Evolutionary conservation across 2,797 vertebrate species (phyloP), one percentile per base, ranked within the genome.

Genomic region (Chromobotia macracanthus): DNA sequence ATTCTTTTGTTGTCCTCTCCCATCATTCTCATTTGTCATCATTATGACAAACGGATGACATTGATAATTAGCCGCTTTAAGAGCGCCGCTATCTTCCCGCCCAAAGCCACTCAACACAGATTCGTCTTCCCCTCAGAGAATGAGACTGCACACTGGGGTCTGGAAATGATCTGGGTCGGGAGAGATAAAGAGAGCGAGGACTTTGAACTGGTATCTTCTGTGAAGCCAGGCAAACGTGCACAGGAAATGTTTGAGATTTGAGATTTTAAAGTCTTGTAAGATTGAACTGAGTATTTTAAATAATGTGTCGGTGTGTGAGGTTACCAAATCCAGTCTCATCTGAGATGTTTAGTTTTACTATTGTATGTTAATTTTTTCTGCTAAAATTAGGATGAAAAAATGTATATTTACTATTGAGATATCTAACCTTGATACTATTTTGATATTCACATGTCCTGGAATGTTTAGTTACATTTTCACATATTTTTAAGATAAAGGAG

Each of bases 171-270:
- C 84, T 80, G 82, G 53, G 78, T 38, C 72, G 64, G 76, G 69
- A 63, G 55, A 82, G 85, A 87, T 84, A 84, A 85, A 84, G 82
- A 69, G 50, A 75, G 38, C 13, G 46, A 68, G 23, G 56, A 51
- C 85, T 89, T 82, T 87, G 86, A 86, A 87, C 77, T 79, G 82
- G 85, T 85, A 85, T 86, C 60, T 44, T 51, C 78, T 72, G 75
- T 41, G 31, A 82, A 82, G 55, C 65, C 31, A 74, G 16, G 74
- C 67, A 79, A 85, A 83, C 53, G 15, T 64, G 53, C 41, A 55
- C 84, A 86, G 85, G 86, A 86, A 87, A 83, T 85, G 82, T 55
- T 73, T 68, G 67, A 67, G 46, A 58, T 69, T 78, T 19, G n/a
- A 68, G 67, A 71, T 79, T 81, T 77, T 80, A 10, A 81, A 73